Conservation (phyloP, 2,797 vertebrate genomes). For the Phoebastria nigripes region DNA sequence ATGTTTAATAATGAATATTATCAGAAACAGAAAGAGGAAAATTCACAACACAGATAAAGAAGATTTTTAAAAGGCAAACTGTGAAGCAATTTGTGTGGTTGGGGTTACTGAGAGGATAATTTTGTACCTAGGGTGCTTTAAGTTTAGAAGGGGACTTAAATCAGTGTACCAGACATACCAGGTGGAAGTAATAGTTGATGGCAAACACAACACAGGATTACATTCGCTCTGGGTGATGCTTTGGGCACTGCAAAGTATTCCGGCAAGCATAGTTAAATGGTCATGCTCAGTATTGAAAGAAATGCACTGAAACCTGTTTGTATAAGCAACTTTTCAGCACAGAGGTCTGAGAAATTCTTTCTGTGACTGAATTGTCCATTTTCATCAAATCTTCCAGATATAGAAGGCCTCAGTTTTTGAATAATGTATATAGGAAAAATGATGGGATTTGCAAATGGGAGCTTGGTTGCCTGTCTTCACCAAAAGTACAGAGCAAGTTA, state of each 20-base stretch:
- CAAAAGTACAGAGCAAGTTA: not conserved
- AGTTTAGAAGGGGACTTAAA: not conserved
- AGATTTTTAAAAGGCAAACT: not conserved
- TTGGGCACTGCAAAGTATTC: not conserved
- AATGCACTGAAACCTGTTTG: not conserved
- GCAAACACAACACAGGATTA: not conserved
- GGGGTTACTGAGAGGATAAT: not conserved
- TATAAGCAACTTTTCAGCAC: not conserved
- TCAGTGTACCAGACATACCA: not conserved
- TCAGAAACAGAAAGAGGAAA: not conserved
- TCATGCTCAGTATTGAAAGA: not conserved
- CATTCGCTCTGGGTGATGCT: not conserved
- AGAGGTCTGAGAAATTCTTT: not conserved
- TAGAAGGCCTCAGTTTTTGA: not conserved
- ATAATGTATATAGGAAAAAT: not conserved
- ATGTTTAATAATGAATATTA: not conserved
- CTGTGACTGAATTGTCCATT: not conserved
- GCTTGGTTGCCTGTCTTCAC: not conserved
- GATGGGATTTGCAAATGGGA: not conserved
- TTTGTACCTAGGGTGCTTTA: not conserved
- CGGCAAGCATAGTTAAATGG: fast-evolving
- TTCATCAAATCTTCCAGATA: not conserved
- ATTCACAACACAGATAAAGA: not conserved
- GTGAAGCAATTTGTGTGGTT: not conserved
- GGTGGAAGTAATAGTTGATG: not conserved